These are phyloP conservation scores for Parelbella ahira DNA, from an alignment of 2,888 invertebrate genomes.

Conservation along the genomic window DNA sequence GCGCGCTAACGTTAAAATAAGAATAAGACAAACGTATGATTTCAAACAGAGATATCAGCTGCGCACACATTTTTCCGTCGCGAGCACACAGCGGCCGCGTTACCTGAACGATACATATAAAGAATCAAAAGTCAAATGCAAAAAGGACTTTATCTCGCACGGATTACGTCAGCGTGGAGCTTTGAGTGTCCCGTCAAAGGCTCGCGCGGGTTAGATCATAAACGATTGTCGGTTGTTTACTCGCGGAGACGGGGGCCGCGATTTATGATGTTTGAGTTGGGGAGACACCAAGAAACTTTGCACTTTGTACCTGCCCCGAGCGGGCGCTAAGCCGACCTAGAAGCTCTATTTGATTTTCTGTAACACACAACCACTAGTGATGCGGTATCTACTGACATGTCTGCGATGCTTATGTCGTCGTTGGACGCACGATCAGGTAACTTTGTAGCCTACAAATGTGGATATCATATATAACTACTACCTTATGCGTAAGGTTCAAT, in stretches of 20 bases:
- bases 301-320: conserved; percentile 31
- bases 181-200: conserved; percentile 38
- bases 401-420: conserved; percentile 14
- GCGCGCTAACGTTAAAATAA: conserved; percentile 5
- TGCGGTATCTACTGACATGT: too few species aligned
- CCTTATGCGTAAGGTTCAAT: too few species aligned
- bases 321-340: conserved; percentile 23
- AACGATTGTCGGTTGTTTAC: conserved; percentile 51
- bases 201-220: conserved; percentile 42
- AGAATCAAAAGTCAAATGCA: conserved; percentile 32
- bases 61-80: conserved; percentile 16
- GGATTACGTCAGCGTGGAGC: conserved; percentile 34
- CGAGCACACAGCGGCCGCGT: conserved; percentile 27
- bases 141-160: conserved; percentile 33
- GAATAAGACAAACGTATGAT: conserved; percentile 11
- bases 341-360: conserved; percentile 20
- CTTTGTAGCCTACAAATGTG: too few species aligned
- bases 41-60: conserved; percentile 24
- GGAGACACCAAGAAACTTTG: conserved; percentile 34
- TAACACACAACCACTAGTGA: too few species aligned
- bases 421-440: conserved; percentile 9
- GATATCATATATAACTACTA: too few species aligned
- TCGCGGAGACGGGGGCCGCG: conserved; percentile 43
- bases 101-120: conserved; percentile 32
- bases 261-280: conserved; percentile 62